Evolutionary conservation across 2,113 vertebrate genomes (phyloP).

Genomic region (Zosterops lateralis): DNA sequence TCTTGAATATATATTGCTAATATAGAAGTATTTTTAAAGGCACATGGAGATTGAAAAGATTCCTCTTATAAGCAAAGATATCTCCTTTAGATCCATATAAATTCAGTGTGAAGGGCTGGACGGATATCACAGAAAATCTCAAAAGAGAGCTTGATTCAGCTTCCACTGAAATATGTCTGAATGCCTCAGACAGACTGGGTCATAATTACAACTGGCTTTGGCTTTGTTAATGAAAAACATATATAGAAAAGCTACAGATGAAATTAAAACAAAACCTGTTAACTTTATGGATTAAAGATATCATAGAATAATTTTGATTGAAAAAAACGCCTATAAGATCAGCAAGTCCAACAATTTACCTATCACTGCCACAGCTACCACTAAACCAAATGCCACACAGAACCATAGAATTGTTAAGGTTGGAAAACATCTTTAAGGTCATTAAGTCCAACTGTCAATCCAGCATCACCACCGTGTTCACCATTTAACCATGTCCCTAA

Average conservation of each 20-base stretch:
- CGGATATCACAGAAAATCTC: not conserved
- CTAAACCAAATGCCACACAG: not conserved
- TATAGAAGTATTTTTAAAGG: not conserved
- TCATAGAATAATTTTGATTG: not conserved
- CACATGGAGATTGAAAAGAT: not conserved
- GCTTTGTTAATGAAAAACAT: not conserved
- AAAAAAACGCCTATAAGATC: not conserved
- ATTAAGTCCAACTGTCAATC: not conserved
- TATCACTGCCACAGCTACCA: not conserved
- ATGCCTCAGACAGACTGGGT: not conserved
- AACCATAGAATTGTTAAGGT: not conserved
- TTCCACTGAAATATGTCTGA: not conserved
- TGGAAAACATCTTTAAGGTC: not conserved
- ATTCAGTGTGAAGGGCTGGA: not conserved
- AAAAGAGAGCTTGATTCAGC: not conserved
- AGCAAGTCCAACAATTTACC: not conserved
- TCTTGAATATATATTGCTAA: not conserved
- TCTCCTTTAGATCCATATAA: not conserved
- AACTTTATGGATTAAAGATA: not conserved
- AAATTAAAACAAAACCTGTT: not conserved
- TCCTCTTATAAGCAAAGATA: not conserved
- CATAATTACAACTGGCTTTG: not conserved
- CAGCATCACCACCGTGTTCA: not conserved
- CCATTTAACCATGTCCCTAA: not conserved
- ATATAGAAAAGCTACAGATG: not conserved